phyloP scores from a whole-genome alignment of 2,888 invertebrate species.

The Hermaeophaga mercurialis region DNA sequence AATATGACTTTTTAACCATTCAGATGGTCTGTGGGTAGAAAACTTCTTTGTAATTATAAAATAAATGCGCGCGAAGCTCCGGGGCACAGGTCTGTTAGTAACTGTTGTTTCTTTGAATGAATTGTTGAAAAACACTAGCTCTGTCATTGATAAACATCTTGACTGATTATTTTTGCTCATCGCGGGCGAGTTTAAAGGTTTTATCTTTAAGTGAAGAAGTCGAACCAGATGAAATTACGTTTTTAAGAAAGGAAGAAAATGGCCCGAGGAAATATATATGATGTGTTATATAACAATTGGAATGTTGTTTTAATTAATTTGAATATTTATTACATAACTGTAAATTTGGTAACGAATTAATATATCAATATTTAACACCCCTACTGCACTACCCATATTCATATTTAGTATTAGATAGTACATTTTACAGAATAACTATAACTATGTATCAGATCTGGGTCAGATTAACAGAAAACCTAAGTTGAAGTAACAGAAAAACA shows the following conservation, averaged over 20 bases:
- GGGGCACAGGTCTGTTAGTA: conserved; percentile 18
- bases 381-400: no score
- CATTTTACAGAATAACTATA: no score
- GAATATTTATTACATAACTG: no score
- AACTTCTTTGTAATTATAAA: conserved; percentile 20
- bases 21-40: conserved; percentile 17
- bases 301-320: no score
- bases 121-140: conserved; percentile 22
- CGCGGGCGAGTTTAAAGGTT: conserved; percentile 11
- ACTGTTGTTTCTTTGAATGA: conserved; percentile 23
- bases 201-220: conserved; percentile 8
- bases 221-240: conserved; percentile 7
- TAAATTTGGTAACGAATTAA: no score
- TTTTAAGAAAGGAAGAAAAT: conserved; percentile 2
- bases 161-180: conserved; percentile 11
- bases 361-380: no score
- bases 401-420: no score
- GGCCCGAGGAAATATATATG: not conserved
- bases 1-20: conserved; percentile 10
- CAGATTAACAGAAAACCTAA: no score
- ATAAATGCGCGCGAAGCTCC: conserved; percentile 18
- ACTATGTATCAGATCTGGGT: no score
- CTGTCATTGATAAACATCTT: conserved; percentile 21
- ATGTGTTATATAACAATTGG: no score
- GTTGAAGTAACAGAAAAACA: no score